A percentile compares a stretch with the other conserved stretches of the same genome.
phyloP scores from a whole-genome alignment of 64 coral and sea anemone species.

The Pachyseris speciosa region DNA sequence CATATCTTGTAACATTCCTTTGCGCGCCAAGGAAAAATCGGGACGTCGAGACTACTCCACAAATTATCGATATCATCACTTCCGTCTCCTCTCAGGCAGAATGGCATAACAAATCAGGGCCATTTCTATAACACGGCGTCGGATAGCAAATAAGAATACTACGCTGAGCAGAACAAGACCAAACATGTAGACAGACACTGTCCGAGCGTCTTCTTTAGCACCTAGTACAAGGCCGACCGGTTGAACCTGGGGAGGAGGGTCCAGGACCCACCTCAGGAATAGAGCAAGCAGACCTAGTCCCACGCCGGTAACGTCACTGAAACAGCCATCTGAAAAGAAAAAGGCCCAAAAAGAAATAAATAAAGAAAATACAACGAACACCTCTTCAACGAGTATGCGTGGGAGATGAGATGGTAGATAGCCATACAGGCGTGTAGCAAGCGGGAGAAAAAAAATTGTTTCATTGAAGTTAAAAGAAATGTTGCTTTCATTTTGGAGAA shows the following conservation, averaged over 20 bases:
- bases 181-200: slow-evolving; percentile 11
- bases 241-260: slow-evolving; percentile 23
- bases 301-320: slow-evolving; percentile 13
- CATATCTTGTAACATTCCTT: too few relatives aligned
- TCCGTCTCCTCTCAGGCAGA: background rate
- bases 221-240: background rate
- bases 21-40: too few relatives aligned
- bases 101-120: background rate
- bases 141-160: background rate
- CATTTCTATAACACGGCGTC: background rate
- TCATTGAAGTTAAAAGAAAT: too few relatives aligned
- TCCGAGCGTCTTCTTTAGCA: background rate
- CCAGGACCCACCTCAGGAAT: slow-evolving; percentile 28
- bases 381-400: too few relatives aligned
- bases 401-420: too few relatives aligned
- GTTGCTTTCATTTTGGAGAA: too few relatives aligned
- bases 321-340: background rate
- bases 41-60: too few relatives aligned
- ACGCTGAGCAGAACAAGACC: background rate
- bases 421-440: too few relatives aligned
- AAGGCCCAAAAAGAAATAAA: background rate
- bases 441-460: too few relatives aligned
- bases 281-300: background rate
- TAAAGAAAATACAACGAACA: too few relatives aligned
- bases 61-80: too few relatives aligned